Base-by-base conservation (phyloP, 1,140 invertebrate genomes). In the Ridgeia piscesae region DNA sequence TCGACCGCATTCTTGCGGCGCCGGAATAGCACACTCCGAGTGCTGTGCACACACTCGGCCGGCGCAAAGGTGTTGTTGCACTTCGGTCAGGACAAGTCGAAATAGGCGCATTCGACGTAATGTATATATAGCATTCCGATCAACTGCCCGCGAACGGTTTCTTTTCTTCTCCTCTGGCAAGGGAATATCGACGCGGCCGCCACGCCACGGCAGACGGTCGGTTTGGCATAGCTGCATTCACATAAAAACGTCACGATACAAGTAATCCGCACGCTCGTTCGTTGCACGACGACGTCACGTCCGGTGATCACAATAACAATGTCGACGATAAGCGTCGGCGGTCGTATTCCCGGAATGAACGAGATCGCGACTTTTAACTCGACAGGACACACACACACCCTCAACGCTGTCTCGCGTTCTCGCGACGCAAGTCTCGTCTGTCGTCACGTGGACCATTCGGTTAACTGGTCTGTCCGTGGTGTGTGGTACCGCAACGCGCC, bases 101-200 rank as follows among this genome's bases (percentile, higher is more conserved):
- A 77, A 77, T 77, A 77, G 58, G 58, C 58, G 58, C 58, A 17
- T 77, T 77, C 58, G 58, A 77, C 58, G 58, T 77, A 77, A 77
- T 77, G 58, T 77, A 77, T 77, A 77, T 77, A 77, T 77, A 77
- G 58, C 58, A 77, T 77, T 77, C 58, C 58, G 58, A 21, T 77
- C 58, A 77, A 77, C 58, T 77, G 27, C 58, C 58, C 58, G 58
- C 58, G 27, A 77, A 77, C 58, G 58, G 58, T 77, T 77, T 77
- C 58, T 14, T 77, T 21, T 77, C 58, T 17, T 77, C 58, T 77
- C 27, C 58, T 77, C 58, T 77, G 58, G 58, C 58, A 77, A 77
- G 58, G 58, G 58, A 77, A 77, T 77, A 77, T 77, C 58, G 58
- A 77, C 58, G 58, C 58, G 27, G 58, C 58, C 58, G 4, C 58